phyloP scores from a whole-genome alignment of 2,888 invertebrate genomes.

The Heliconius sara region DNA sequence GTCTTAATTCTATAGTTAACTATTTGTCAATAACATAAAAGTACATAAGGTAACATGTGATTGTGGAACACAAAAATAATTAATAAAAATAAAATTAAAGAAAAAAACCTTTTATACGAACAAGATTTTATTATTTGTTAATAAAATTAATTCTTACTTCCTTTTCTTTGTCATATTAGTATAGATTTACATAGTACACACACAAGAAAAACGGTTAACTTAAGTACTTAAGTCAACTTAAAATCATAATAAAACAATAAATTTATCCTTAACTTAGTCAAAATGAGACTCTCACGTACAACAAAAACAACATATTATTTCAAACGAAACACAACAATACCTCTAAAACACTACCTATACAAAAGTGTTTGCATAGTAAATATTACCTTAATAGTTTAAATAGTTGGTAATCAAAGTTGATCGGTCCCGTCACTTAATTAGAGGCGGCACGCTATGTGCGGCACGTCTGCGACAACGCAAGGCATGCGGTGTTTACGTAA shows the following conservation, averaged over 20 bases:
- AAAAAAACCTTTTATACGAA: no score
- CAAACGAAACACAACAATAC: neutral
- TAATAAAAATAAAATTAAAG: no score
- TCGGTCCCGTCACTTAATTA: conserved; percentile 51
- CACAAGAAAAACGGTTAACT: no score
- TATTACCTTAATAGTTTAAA: conserved; percentile 40
- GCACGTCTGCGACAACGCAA: conserved; percentile 52
- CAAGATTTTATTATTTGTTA: no score
- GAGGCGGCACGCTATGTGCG: conserved; percentile 48
- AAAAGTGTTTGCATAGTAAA: conserved; percentile 7
- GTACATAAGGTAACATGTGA: neutral
- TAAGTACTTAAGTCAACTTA: no score
- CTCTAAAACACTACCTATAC: neutral
- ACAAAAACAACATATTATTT: neutral
- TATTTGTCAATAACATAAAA: neutral
- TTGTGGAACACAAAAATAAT: neutral
- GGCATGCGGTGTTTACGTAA: conserved; percentile 59
- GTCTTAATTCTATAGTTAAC: neutral
- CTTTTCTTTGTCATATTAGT: no score
- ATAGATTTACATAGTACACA: no score
- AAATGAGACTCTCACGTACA: neutral
- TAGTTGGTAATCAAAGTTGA: conserved; percentile 48
- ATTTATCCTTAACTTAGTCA: no score
- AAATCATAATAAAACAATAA: no score
- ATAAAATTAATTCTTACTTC: no score